Percentiles rank a stretch among this genome's conserved stretches.
Evolutionary conservation across 2,797 vertebrate species (phyloP).

Genomic region (Hypotaenidia philippensis): DNA sequence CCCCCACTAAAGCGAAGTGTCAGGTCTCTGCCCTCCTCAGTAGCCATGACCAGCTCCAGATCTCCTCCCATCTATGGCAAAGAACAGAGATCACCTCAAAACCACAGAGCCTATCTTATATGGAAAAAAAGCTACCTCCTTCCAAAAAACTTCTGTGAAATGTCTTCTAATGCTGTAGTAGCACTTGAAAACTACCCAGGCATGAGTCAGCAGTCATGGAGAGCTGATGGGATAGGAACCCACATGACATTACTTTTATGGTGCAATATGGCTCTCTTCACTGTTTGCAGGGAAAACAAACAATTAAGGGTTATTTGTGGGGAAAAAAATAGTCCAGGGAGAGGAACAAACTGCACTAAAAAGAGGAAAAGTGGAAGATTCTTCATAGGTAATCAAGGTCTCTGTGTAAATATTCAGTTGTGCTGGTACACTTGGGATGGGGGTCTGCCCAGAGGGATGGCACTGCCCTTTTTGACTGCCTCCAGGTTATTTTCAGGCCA

Average conservation of each 20-base stretch:
- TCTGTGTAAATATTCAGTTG: background rate
- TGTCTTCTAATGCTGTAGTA: background rate
- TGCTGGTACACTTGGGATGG: background rate
- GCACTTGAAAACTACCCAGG: constrained; percentile 40
- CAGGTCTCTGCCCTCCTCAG: background rate
- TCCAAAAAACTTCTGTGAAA: background rate
- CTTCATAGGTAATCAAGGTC: background rate
- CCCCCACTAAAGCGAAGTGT: background rate
- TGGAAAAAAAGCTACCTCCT: background rate
- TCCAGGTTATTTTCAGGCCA: background rate
- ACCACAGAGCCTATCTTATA: background rate
- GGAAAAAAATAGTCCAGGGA: background rate
- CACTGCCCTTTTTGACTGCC: background rate
- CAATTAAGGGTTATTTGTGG: constrained; percentile 55
- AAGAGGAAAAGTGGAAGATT: background rate
- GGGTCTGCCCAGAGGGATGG: background rate
- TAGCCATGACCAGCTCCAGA: background rate
- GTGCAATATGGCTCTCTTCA: constrained; percentile 34
- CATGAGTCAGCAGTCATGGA: constrained; percentile 37
- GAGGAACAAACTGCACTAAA: background rate
- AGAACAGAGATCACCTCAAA: background rate
- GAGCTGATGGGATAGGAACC: constrained; percentile 45
- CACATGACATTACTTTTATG: constrained; percentile 55
- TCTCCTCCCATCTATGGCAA: background rate
- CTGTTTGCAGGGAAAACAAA: constrained; percentile 43